These are phyloP conservation scores for Drosophila cardini DNA, from an alignment of 1,140 invertebrate genomes.

Conservation along the genomic window DNA sequence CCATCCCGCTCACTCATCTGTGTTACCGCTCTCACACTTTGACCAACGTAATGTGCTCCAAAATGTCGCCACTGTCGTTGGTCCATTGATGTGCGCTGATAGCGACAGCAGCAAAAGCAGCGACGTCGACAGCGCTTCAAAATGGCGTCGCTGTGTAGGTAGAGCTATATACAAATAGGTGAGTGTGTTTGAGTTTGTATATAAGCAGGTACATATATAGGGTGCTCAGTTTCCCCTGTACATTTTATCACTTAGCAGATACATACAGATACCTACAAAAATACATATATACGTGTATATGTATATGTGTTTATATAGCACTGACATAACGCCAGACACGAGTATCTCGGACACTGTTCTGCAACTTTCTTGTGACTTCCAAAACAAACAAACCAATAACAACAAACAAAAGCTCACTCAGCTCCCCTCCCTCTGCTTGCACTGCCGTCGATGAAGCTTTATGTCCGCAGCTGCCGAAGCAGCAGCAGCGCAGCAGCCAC, in stretches of 20 bases:
- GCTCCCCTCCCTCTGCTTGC: slow-evolving; percentile 13
- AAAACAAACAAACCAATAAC: slow-evolving; percentile 62
- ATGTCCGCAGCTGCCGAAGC: slow-evolving; percentile 27
- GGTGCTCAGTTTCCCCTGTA: slow-evolving; percentile 14
- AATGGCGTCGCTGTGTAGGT: slow-evolving; percentile 59
- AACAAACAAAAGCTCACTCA: slow-evolving; percentile 46
- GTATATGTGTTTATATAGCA: neutral
- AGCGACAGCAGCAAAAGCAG: slow-evolving; percentile 48
- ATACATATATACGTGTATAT: slow-evolving; percentile 1
- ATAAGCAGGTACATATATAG: neutral
- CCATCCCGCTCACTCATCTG: slow-evolving; percentile 56
- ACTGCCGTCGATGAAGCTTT: slow-evolving; percentile 20
- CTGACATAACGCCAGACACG: slow-evolving; percentile 40
- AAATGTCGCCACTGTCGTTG: slow-evolving; percentile 79
- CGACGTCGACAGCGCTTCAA: slow-evolving; percentile 49
- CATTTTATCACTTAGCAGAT: slow-evolving; percentile 58
- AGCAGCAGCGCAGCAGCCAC: slow-evolving; percentile 70
- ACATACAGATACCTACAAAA: slow-evolving; percentile 30
- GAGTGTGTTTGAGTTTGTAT: slow-evolving; percentile 11
- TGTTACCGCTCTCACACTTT: slow-evolving; percentile 62
- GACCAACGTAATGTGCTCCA: slow-evolving; percentile 77
- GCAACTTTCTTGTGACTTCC: slow-evolving; percentile 73
- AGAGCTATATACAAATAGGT: slow-evolving; percentile 19
- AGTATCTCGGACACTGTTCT: slow-evolving; percentile 20
- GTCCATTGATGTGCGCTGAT: slow-evolving; percentile 82